phyloP scores from a whole-genome alignment of 2,888 invertebrate genomes.

The Neoitamus cyanurus region DNA sequence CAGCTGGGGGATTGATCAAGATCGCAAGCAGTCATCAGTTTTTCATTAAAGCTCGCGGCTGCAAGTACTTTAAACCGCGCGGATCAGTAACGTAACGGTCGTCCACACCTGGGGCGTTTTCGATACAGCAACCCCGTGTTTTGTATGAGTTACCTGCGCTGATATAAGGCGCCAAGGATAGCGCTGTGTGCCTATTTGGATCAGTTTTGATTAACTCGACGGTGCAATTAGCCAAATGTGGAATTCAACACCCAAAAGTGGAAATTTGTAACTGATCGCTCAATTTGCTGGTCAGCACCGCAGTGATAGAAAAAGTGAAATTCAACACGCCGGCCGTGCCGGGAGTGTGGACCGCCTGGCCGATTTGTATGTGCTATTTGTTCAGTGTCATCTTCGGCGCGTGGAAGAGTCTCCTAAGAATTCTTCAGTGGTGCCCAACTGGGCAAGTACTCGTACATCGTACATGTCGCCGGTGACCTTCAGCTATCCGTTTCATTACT shows the following conservation, averaged over 20 bases:
- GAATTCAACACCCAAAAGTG: not conserved
- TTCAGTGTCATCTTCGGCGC: not conserved
- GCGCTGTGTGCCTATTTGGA: not conserved
- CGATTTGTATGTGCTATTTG: not conserved
- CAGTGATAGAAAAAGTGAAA: not conserved
- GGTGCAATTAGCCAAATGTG: not conserved
- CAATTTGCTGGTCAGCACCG: not conserved
- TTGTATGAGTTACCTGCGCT: not conserved
- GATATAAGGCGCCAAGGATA: not conserved
- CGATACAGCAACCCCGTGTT: not conserved
- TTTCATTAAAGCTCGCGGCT: not conserved
- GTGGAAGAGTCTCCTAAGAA: not conserved
- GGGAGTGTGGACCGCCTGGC: not conserved
- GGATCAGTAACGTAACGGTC: constrained; percentile 6
- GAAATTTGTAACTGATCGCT: not conserved
- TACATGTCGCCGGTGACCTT: constrained; percentile 1
- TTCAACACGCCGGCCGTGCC: not conserved
- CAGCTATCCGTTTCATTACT: not conserved
- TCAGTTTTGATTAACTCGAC: not conserved
- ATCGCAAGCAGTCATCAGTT: constrained; percentile 6
- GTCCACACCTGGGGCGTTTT: not conserved
- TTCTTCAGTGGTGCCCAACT: not conserved
- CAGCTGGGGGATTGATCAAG: not conserved
- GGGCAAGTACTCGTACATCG: not conserved
- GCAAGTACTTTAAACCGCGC: not conserved